Conservation (phyloP, 2,888 invertebrate genomes). For the Agrochola lota region DNA sequence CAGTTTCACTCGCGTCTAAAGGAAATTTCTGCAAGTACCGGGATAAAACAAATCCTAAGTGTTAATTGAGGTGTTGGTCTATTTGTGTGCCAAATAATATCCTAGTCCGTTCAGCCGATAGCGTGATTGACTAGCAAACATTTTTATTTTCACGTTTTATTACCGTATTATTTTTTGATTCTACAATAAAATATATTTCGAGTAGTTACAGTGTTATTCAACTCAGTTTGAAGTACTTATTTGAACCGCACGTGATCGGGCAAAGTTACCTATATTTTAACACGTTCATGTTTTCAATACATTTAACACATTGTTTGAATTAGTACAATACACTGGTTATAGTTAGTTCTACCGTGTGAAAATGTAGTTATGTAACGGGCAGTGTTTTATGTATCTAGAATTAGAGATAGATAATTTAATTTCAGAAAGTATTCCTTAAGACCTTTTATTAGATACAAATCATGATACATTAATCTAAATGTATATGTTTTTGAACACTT, state of each 20-base stretch:
- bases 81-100: not conserved
- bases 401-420: too few relatives aligned
- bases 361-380: not conserved
- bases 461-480: too few relatives aligned
- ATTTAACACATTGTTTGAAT: conserved; percentile 34
- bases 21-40: too few relatives aligned
- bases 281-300: conserved; percentile 37
- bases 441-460: too few relatives aligned
- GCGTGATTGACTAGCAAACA: not conserved
- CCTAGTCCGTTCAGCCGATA: not conserved
- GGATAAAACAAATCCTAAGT: too few relatives aligned
- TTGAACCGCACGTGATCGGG: conserved; percentile 26
- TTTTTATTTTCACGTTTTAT: conserved; percentile 5
- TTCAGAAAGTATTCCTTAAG: too few relatives aligned
- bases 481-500: too few relatives aligned
- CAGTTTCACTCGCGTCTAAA: too few relatives aligned
- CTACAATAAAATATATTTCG: not conserved
- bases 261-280: conserved; percentile 6
- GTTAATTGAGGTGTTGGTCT: not conserved
- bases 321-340: conserved; percentile 2
- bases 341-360: not conserved
- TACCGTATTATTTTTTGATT: conserved; percentile 25
- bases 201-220: conserved; percentile 41
- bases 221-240: conserved; percentile 11
- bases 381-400: too few relatives aligned